Base-by-base conservation (phyloP, 2,797 vertebrate species). In the Leuciscus waleckii region DNA sequence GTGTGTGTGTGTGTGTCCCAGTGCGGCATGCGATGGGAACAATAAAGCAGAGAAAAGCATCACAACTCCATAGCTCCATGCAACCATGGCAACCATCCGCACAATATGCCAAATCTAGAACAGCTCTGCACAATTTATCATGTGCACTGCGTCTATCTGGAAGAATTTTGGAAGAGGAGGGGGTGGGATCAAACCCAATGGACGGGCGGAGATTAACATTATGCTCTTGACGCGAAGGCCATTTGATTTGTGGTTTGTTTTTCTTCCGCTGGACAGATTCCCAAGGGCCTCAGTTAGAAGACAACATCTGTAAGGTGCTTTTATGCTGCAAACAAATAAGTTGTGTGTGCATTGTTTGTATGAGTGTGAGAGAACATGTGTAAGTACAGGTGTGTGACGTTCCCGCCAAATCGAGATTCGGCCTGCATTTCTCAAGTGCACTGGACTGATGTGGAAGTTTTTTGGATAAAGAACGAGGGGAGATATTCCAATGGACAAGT, bases 141-240 rank as follows among this genome's bases (percentile, higher is more conserved):
- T 79, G 37, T 86, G 65, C 19, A 81, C 29, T 41, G 21, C 2
- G 11, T 23, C 10, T 70, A 84, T 75, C 76, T 51, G 54, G 23
- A 56, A 77, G 54, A 81, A 81, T 21, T n/a, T 71, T 73, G 88
- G 51, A 84, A 70, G 78, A 4, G 37, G 26, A n/a, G 35, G 68
- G 41, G 35, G 73, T 32, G 69, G 41, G 82, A 76, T 71, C 51
- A 51, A 84, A 81, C 81, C 63, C 79, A 87, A 58, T 3, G 74
- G 75, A 86, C 61, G 35, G 13, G 43, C 0, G 11, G 80, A 83
- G 88, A 86, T 85, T 78, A 83, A 89, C 81, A 79, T 82, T 49
- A 86, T 51, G 16, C 17, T 79, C 71, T 29, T 74, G 49, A 41
- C 56, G 61, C 32, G 63, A 69, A 75, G 63, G 84, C 43, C 43